Evolutionary conservation across 2,888 invertebrate species (phyloP), one percentile per base, ranked within the genome.

Genomic region (Argyra leucocephala): DNA sequence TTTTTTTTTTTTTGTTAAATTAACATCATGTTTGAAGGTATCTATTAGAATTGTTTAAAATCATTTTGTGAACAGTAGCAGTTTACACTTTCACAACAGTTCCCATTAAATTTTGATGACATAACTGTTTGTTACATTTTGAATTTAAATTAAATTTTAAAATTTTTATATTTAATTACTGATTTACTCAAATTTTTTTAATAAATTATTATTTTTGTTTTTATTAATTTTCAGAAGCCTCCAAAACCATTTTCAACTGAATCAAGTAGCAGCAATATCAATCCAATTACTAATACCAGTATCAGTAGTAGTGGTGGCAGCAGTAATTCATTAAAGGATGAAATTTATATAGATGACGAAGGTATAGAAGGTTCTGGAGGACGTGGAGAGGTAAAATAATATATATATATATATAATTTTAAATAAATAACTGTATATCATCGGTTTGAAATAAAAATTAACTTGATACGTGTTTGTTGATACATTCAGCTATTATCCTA

Each of bases 341-440:
- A 89, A 76, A 84, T 88, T 73, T 89, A 88, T 81, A 85, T 89
- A 76, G 90, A 90, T 81, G 89, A 89, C 80, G 90, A 88, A 74
- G 85, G 83, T 74, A 84, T 88, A 74, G 90, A 90, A 76, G 87
- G 87, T 68, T 87, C 87, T 72, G 86, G 87, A 71, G 85, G 83
- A 71, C 82, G 83, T 71, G 85, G 84, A 69, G 87, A 86, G 80
- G 85, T 89, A 82, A 86, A 83, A n/a, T 76, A 62, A 61, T 57
- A 62, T 61, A 66, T 65, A 64, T 59, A 37, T 62, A 26, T 63
- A 65, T 65, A 60, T 66, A 65, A 66, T 63, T 22, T 62, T 65
- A 60, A 63, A 36, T 65, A 64, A 64, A 57, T 23, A 24, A 12
- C 15, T 26, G 3, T 48, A 48, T 57, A 26, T n/a, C 21, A 9